phyloP scores from a whole-genome alignment of 2,797 vertebrate genomes.

The Bucorvus abyssinicus region DNA sequence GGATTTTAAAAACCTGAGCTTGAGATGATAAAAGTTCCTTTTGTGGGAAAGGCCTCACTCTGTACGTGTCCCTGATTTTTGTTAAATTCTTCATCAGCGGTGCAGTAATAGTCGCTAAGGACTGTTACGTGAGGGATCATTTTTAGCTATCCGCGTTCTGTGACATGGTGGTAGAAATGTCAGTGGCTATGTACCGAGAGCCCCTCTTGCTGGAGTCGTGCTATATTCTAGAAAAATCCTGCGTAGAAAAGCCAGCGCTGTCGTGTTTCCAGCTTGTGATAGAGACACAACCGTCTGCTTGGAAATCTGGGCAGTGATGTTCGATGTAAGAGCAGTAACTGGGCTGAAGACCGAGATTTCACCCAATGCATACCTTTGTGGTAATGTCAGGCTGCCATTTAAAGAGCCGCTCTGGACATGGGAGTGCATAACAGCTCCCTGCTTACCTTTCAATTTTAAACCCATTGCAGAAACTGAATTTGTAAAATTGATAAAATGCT shows the following conservation, averaged over 20 bases:
- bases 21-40: not conserved
- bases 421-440: conserved; percentile 38
- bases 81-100: not conserved
- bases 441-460: conserved; percentile 66
- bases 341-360: conserved; percentile 57
- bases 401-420: conserved; percentile 42
- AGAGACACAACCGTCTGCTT: not conserved
- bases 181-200: not conserved
- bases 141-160: not conserved
- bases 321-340: conserved; percentile 1
- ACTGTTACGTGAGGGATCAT: not conserved
- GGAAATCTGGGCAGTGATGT: not conserved
- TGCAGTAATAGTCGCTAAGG: not conserved
- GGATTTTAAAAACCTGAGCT: not conserved
- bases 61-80: not conserved
- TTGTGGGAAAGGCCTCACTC: not conserved
- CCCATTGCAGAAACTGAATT: conserved; percentile 33
- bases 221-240: not conserved
- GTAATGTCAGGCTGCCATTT: conserved; percentile 63
- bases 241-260: not conserved
- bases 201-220: not conserved
- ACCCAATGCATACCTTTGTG: conserved; percentile 60
- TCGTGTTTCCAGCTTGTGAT: not conserved
- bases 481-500: conserved; percentile 28
- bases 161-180: conserved; percentile 1